Conservation (phyloP, 2,113 vertebrate species). For the Oryzias melastigma region DNA sequence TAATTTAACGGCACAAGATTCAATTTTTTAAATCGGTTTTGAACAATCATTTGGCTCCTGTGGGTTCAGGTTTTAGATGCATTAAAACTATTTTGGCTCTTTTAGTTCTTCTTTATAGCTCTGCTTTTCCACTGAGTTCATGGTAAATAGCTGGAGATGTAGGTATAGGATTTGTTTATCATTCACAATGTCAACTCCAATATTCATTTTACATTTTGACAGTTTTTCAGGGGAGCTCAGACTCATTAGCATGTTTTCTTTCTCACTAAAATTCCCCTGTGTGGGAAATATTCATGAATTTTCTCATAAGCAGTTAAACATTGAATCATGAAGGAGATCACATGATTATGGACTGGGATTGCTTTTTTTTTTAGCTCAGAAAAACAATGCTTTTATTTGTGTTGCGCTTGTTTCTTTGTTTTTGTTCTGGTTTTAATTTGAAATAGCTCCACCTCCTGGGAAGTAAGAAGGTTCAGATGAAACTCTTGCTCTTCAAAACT, state of each 20-base stretch:
- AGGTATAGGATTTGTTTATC: slow-evolving; percentile 12
- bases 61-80: not conserved
- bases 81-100: not conserved
- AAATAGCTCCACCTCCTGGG: slow-evolving; percentile 13
- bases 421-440: not conserved
- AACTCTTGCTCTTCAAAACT: slow-evolving; percentile 15
- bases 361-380: too few species aligned
- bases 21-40: not conserved
- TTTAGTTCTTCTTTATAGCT: not conserved
- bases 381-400: too few species aligned
- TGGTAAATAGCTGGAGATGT: slow-evolving; percentile 1
- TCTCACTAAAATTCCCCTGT: slow-evolving; percentile 6
- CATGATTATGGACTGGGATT: not conserved
- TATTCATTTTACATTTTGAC: slow-evolving; percentile 13
- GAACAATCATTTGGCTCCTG: too few species aligned
- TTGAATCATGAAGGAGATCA: slow-evolving; percentile 3
- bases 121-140: not conserved
- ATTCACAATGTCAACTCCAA: slow-evolving; percentile 10
- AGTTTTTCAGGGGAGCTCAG: slow-evolving; percentile 12
- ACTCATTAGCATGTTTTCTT: slow-evolving; percentile 7
- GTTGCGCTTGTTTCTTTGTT: not conserved
- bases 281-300: not conserved
- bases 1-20: not conserved
- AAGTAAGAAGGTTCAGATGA: slow-evolving; percentile 13
- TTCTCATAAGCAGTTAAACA: not conserved